Percentiles rank a stretch among this genome's conserved stretches.
Evolutionary conservation across 2,797 vertebrate species (phyloP).

Genomic region (Sebastiscus albofasciatus): DNA sequence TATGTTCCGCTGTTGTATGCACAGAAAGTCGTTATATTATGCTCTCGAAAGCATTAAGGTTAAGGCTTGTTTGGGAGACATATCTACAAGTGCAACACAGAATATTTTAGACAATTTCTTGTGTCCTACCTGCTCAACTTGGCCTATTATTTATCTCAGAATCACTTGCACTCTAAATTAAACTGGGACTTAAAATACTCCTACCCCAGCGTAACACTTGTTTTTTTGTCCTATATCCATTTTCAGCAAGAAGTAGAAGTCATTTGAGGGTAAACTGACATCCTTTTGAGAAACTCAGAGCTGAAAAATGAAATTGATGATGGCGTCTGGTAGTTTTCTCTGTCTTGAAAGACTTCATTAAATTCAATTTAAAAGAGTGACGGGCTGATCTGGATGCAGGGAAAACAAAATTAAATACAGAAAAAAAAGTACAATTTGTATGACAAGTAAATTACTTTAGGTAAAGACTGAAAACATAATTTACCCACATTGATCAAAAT

Average conservation of each 20-base stretch:
- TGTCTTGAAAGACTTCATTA: not conserved
- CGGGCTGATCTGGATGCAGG: not conserved
- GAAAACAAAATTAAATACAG: not conserved
- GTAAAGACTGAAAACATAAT: not conserved
- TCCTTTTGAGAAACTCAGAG: not conserved
- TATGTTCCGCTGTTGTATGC: constrained; percentile 15
- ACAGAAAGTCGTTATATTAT: not conserved
- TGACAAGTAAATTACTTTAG: not conserved
- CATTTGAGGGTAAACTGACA: not conserved
- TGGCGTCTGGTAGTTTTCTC: not conserved
- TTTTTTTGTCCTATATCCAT: not conserved
- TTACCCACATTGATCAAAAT: not conserved
- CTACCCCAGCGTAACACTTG: not conserved
- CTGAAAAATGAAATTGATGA: not conserved
- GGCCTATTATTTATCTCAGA: not conserved
- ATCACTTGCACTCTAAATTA: not conserved
- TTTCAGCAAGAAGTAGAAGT: not conserved
- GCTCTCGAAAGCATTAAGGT: not conserved
- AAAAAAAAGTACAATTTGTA: not conserved
- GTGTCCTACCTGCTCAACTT: not conserved
- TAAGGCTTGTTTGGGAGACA: not conserved
- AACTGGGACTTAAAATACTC: not conserved
- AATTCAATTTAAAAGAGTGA: not conserved
- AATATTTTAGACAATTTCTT: not conserved
- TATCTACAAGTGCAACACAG: not conserved